A percentile compares a stretch with the other conserved stretches of the same genome.
Conservation (phyloP, 2,113 vertebrate species). For the Eptesicus fuscus region DNA sequence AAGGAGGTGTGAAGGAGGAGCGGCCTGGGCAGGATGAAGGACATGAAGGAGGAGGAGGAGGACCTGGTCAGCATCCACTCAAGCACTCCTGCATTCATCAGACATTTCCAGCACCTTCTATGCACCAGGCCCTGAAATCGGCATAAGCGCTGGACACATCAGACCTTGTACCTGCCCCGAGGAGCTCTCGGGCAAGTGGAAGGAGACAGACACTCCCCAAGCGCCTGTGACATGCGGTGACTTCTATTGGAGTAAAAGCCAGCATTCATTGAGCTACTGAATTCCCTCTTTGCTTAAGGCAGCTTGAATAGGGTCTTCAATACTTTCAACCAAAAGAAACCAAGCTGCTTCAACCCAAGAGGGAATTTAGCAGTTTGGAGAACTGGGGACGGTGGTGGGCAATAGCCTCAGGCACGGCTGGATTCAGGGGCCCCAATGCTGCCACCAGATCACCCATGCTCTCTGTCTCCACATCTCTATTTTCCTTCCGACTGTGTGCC, state of each 20-base stretch:
- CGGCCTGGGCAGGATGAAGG: neutral
- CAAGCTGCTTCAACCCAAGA: neutral
- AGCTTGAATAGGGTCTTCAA: neutral
- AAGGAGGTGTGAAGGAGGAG: neutral
- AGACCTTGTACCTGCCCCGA: no score
- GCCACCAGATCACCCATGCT: no score
- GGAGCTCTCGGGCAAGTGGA: neutral
- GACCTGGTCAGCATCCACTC: neutral
- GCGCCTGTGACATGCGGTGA: rapidly evolving
- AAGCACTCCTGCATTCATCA: neutral
- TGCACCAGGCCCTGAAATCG: neutral
- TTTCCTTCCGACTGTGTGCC: neutral
- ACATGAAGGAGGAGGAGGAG: no score
- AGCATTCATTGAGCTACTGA: neutral
- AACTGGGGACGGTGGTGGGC: neutral
- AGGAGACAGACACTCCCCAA: neutral
- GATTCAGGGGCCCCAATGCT: neutral
- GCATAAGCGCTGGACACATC: neutral
- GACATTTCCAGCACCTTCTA: neutral
- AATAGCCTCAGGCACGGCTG: neutral
- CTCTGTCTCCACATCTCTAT: neutral
- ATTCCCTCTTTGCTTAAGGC: neutral
- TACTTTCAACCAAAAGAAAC: neutral
- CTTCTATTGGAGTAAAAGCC: neutral
- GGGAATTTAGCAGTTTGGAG: neutral